Percentiles rank a stretch among this genome's conserved stretches.
Conservation (phyloP, 1,140 invertebrate species). For the Melitaea cinxia region DNA sequence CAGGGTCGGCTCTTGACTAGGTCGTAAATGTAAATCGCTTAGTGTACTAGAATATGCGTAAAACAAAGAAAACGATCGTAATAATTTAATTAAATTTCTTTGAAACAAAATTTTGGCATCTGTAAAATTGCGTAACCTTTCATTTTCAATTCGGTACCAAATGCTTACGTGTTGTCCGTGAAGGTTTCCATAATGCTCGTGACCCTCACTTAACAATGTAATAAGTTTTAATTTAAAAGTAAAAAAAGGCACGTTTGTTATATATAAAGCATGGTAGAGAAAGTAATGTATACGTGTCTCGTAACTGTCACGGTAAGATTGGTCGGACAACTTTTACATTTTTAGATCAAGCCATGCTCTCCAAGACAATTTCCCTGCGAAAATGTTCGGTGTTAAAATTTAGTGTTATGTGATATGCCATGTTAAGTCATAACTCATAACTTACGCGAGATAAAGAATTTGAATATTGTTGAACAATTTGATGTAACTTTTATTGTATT, state of each 20-base stretch:
- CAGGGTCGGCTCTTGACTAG: constrained; percentile 44
- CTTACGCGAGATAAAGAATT: not conserved
- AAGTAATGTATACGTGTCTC: constrained; percentile 53
- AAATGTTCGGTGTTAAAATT: constrained; percentile 22
- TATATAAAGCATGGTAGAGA: constrained; percentile 45
- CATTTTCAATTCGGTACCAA: constrained; percentile 70
- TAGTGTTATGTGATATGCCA: not conserved
- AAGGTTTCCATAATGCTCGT: constrained; percentile 76
- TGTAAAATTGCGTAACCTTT: constrained; percentile 78
- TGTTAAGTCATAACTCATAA: not conserved
- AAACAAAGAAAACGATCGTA: no score
- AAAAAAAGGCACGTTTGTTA: constrained; percentile 50
- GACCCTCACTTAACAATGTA: constrained; percentile 69
- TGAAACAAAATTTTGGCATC: constrained; percentile 43
- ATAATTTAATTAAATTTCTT: not conserved
- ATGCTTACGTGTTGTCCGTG: constrained; percentile 78
- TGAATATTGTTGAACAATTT: no score
- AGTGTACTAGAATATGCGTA: no score
- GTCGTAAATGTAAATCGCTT: constrained; percentile 43
- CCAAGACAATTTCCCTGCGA: constrained; percentile 35
- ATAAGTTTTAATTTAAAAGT: constrained; percentile 51
- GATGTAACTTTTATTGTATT: no score
- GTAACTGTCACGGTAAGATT: constrained; percentile 42
- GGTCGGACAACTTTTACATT: constrained; percentile 41
- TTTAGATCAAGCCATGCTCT: constrained; percentile 35